A percentile compares a stretch with the other conserved stretches of the same genome.
These are phyloP conservation scores for Thalpophila matura DNA, from an alignment of 2,888 invertebrate genomes.

Conservation along the genomic window DNA sequence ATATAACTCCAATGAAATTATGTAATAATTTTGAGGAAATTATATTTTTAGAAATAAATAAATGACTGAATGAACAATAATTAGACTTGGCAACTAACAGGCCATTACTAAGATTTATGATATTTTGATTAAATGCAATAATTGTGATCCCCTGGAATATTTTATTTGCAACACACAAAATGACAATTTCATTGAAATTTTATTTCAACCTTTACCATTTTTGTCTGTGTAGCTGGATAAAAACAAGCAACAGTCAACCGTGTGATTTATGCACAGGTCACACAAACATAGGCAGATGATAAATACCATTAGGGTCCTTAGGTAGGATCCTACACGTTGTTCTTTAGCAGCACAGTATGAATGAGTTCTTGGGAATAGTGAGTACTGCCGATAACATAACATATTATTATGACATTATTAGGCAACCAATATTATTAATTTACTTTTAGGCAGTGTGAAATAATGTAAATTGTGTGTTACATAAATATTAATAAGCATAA, in stretches of 20 bases:
- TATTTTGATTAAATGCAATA: neutral
- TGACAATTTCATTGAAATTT: constrained; percentile 57
- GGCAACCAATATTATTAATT: constrained; percentile 33
- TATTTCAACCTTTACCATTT: constrained; percentile 32
- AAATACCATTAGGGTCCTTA: constrained; percentile 89
- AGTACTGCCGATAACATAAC: constrained; percentile 82
- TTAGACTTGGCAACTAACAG: constrained; percentile 7
- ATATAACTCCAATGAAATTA: constrained; percentile 60
- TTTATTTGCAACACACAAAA: neutral
- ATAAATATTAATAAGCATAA: constrained; percentile 32
- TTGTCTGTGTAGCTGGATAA: constrained; percentile 43
- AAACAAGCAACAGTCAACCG: constrained; percentile 47
- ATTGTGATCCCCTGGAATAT: neutral
- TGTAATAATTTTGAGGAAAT: constrained; percentile 12
- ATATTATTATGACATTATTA: constrained; percentile 66
- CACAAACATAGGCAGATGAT: constrained; percentile 65
- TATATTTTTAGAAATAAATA: constrained; percentile 13
- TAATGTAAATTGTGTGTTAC: neutral
- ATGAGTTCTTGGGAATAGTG: constrained; percentile 87
- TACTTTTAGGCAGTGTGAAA: constrained; percentile 12
- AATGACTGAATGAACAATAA: constrained; percentile 13
- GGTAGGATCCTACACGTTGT: constrained; percentile 87
- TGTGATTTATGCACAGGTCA: constrained; percentile 53
- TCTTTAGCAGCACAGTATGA: constrained; percentile 88
- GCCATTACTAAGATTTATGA: constrained; percentile 3